phyloP scores from a whole-genome alignment of 2,113 vertebrate genomes.

The Xyliphius kryptos region DNA sequence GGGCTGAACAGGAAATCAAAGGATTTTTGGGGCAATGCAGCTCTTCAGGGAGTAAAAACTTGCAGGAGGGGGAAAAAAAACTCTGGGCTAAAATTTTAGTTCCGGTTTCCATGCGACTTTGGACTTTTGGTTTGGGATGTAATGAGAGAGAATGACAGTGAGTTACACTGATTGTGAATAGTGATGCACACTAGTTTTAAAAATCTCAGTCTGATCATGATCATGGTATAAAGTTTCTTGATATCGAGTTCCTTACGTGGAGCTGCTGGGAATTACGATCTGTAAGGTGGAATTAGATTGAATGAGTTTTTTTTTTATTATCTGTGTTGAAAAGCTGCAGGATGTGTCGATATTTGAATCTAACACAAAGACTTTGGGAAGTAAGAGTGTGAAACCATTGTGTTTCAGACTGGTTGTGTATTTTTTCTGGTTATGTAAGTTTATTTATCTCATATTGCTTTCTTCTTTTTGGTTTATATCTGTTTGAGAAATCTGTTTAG shows the following conservation, averaged over 20 bases:
- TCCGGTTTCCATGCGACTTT: slow-evolving; percentile 3
- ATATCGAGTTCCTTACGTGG: no score
- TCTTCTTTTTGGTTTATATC: slow-evolving; percentile 26
- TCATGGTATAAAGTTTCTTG: no score
- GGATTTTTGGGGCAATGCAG: not conserved
- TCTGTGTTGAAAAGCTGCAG: slow-evolving; percentile 42
- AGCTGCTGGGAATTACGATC: no score
- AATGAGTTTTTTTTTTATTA: slow-evolving; percentile 7
- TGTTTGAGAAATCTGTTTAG: slow-evolving; percentile 45
- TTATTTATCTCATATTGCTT: slow-evolving; percentile 31
- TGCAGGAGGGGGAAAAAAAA: not conserved
- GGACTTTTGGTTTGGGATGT: slow-evolving; percentile 1
- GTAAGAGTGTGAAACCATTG: slow-evolving; percentile 27
- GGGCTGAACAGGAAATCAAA: not conserved
- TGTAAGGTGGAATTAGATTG: slow-evolving; percentile 7
- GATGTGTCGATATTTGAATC: slow-evolving; percentile 53
- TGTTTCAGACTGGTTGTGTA: slow-evolving; percentile 28
- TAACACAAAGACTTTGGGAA: slow-evolving; percentile 27
- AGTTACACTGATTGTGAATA: slow-evolving; percentile 5
- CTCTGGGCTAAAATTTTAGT: slow-evolving; percentile 2
- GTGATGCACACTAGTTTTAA: no score
- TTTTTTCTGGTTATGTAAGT: slow-evolving; percentile 15
- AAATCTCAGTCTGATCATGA: no score
- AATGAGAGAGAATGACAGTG: not conserved
- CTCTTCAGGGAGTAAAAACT: slow-evolving; percentile 5